A percentile compares a stretch with the other conserved stretches of the same genome.
phyloP scores from a whole-genome alignment of 2,113 vertebrate species.

The Irena cyanogastra region DNA sequence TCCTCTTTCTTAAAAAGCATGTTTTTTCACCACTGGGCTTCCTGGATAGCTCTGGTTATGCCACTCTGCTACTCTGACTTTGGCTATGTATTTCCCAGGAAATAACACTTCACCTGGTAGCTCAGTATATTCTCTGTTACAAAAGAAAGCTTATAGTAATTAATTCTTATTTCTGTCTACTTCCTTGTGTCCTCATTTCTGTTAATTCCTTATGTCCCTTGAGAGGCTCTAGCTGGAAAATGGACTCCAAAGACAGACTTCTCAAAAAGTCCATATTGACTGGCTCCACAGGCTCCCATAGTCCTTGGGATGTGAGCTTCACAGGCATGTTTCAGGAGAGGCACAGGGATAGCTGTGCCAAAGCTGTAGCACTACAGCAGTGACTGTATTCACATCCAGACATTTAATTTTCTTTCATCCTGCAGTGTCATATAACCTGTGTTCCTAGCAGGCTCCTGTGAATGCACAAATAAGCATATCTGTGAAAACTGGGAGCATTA shows the following conservation, averaged over 20 bases:
- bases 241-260: background rate
- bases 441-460: background rate
- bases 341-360: background rate
- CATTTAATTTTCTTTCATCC: background rate
- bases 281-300: background rate
- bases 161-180: background rate
- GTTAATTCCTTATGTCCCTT: background rate
- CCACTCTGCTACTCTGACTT: background rate
- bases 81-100: background rate
- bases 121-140: background rate
- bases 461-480: background rate
- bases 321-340: background rate
- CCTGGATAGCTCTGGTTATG: background rate
- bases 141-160: background rate
- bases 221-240: background rate
- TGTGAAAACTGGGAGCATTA: background rate
- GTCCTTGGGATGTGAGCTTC: background rate
- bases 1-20: background rate
- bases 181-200: background rate
- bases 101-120: background rate
- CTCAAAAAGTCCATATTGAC: background rate
- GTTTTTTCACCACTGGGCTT: fast-evolving
- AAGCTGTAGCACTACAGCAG: background rate
- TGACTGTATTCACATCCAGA: background rate
- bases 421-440: background rate